Conservation (phyloP, 2,797 vertebrate species). For the Gymnopithys bicolor region DNA sequence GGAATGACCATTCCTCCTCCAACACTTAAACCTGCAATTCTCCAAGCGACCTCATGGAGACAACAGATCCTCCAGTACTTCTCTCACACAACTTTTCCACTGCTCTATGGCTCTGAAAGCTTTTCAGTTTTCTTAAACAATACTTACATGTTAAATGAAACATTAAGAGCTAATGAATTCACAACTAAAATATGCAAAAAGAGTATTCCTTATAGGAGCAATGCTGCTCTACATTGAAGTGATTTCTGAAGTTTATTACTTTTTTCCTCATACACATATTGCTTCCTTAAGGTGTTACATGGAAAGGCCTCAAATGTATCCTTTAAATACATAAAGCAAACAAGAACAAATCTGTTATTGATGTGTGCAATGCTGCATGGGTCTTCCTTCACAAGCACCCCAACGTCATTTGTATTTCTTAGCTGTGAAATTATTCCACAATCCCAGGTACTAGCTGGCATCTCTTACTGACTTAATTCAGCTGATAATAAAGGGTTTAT, state of each 20-base stretch:
- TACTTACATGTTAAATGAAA: not conserved
- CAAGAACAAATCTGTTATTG: not conserved
- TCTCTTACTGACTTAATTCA: not conserved
- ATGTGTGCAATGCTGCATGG: not conserved
- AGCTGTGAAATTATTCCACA: not conserved
- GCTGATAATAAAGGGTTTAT: not conserved
- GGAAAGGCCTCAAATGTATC: not conserved
- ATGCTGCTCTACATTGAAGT: not conserved
- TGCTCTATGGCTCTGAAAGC: not conserved
- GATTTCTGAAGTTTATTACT: not conserved
- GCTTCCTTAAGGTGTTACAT: not conserved
- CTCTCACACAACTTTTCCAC: not conserved
- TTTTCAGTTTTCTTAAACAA: not conserved
- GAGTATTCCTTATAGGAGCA: not conserved
- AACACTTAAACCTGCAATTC: not conserved
- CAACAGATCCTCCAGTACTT: not conserved
- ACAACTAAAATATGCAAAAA: not conserved
- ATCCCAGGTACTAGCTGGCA: not conserved
- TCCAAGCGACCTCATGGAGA: not conserved
- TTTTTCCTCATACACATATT: not conserved
- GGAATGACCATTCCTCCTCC: not conserved
- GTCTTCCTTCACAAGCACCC: not conserved
- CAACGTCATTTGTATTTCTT: not conserved
- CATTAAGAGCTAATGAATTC: not conserved
- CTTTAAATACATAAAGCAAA: not conserved